Conservation (phyloP, 2,797 vertebrate genomes). For the Podarcis lilfordi region DNA sequence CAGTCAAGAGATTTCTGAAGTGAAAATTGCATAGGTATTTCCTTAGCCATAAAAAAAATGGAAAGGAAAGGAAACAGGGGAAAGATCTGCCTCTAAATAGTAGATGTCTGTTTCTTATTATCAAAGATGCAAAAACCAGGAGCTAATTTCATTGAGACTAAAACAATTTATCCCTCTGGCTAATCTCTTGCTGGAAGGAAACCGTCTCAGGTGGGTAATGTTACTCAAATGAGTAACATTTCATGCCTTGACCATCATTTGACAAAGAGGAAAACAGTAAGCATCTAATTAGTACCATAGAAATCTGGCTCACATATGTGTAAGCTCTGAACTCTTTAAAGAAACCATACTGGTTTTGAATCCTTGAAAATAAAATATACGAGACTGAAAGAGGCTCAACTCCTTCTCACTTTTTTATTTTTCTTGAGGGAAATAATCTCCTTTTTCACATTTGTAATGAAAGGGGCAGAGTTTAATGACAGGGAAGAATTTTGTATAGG, state of each 20-base stretch:
- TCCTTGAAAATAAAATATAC: not conserved
- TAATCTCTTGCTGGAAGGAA: conserved; percentile 29
- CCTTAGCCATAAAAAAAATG: conserved; percentile 16
- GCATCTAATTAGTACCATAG: conserved; percentile 23
- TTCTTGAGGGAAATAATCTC: not conserved
- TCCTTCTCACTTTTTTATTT: not conserved
- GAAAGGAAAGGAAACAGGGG: not conserved
- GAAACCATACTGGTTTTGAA: not conserved
- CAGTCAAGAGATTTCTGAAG: conserved; percentile 37
- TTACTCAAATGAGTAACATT: conserved; percentile 16
- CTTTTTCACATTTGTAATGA: not conserved
- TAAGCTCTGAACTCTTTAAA: not conserved
- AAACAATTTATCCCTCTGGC: conserved; percentile 16
- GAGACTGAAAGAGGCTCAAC: not conserved
- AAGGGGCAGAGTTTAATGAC: not conserved
- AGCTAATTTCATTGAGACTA: conserved; percentile 39
- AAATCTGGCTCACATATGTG: not conserved
- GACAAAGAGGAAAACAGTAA: conserved; percentile 18
- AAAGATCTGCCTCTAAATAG: not conserved
- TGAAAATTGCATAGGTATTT: conserved; percentile 31
- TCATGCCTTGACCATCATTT: conserved; percentile 29
- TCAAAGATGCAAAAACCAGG: conserved; percentile 27
- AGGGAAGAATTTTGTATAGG: not conserved
- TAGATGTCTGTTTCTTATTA: conserved; percentile 26
- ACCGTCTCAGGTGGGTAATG: conserved; percentile 5